These are phyloP conservation scores for Drymodes brunneopygia DNA, from an alignment of 2,113 vertebrate species.

Conservation along the genomic window DNA sequence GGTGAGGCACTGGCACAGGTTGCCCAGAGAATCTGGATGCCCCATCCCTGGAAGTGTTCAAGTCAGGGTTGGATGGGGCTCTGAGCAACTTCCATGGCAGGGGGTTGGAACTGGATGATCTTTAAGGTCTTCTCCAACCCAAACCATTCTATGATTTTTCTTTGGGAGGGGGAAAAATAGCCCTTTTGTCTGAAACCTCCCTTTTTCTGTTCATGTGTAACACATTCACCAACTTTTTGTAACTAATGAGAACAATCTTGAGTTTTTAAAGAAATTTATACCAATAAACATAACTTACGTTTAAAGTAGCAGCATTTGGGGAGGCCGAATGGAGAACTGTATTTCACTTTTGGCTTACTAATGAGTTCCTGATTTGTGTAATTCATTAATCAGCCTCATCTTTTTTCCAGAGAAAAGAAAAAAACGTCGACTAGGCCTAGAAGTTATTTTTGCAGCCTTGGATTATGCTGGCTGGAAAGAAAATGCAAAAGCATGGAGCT, in stretches of 20 bases:
- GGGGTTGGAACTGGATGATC: not conserved
- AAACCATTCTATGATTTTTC: not conserved
- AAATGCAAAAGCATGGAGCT: constrained; percentile 78
- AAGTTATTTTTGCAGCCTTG: constrained; percentile 79
- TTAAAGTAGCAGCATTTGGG: not conserved
- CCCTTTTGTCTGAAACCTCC: not conserved
- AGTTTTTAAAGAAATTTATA: not conserved
- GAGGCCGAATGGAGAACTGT: not conserved
- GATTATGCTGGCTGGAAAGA: constrained; percentile 86
- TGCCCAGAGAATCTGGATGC: not conserved
- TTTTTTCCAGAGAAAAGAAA: constrained; percentile 69
- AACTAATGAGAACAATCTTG: not conserved
- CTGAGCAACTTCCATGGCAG: not conserved
- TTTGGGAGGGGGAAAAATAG: not conserved
- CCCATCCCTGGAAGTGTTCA: not conserved
- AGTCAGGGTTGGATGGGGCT: not conserved
- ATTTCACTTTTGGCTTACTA: not conserved
- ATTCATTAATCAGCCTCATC: not conserved
- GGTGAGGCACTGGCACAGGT: not conserved
- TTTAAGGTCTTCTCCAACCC: not conserved
- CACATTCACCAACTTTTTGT: not conserved
- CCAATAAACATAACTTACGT: not conserved
- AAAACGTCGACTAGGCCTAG: constrained; percentile 68
- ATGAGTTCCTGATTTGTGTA: not conserved
- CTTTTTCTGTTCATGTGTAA: not conserved